A percentile compares a stretch with the other conserved stretches of the same genome.
phyloP scores from a whole-genome alignment of 1,140 invertebrate genomes.

The Mactra quadrangularis region DNA sequence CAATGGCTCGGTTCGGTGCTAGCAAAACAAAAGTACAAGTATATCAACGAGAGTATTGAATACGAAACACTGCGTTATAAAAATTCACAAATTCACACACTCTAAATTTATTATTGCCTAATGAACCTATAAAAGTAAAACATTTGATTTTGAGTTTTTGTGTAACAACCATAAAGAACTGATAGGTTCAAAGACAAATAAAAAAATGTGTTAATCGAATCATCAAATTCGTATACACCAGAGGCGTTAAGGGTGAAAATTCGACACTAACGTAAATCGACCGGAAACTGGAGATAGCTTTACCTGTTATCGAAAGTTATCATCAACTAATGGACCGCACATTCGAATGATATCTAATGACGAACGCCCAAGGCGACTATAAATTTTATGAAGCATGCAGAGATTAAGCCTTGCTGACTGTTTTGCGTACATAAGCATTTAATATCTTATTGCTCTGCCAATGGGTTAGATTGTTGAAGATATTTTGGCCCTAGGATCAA shows the following conservation, averaged over 20 bases:
- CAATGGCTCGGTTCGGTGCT: no score
- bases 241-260: constrained; percentile 23
- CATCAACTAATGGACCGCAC: constrained; percentile 54
- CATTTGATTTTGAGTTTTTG: background rate
- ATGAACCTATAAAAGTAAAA: no score
- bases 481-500: no score
- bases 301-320: constrained; percentile 22
- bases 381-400: constrained; percentile 18
- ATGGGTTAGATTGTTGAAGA: no score
- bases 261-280: constrained; percentile 19
- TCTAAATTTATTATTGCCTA: no score
- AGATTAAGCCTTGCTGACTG: constrained; percentile 48
- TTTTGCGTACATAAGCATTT: constrained; percentile 44
- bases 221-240: constrained; percentile 9
- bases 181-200: no score
- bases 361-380: background rate
- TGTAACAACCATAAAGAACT: no score
- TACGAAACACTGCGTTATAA: no score
- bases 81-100: no score
- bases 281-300: constrained; percentile 50
- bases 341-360: constrained; percentile 25
- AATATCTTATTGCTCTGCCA: constrained; percentile 49
- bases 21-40: no score
- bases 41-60: no score
- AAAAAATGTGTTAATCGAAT: background rate